Evolutionary conservation across 2,113 vertebrate species (phyloP).

Genomic region (Notothenia coriiceps): DNA sequence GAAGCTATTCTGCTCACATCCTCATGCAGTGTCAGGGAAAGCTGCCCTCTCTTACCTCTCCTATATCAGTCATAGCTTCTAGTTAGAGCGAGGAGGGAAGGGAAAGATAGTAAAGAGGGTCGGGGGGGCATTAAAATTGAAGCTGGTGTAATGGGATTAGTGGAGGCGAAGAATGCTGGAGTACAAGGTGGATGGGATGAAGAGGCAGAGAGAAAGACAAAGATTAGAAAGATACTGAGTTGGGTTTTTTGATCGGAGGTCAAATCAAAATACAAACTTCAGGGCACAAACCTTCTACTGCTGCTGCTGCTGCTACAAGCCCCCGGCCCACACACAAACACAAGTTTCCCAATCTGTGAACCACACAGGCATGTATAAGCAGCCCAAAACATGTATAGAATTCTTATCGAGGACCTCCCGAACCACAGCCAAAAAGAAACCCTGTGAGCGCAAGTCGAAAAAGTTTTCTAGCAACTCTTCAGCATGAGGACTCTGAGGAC

Average conservation of each 20-base stretch:
- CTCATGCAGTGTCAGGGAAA: conserved; percentile 78
- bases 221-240: conserved; percentile 27
- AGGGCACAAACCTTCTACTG: conserved; percentile 17
- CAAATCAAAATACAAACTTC: conserved; percentile 56
- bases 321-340: neutral
- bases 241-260: conserved; percentile 26
- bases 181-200: neutral
- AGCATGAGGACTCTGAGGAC: conserved; percentile 5
- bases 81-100: conserved; percentile 32
- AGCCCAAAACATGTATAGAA: conserved; percentile 33
- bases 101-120: conserved; percentile 16
- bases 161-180: conserved; percentile 1
- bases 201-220: conserved; percentile 19
- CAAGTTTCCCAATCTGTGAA: conserved; percentile 23
- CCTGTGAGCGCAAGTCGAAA: neutral
- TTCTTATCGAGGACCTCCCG: conserved; percentile 40
- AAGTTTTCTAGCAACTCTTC: conserved; percentile 12
- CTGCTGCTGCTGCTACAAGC: neutral
- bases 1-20: conserved; percentile 81
- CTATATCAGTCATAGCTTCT: conserved; percentile 56
- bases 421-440: neutral
- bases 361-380: conserved; percentile 24
- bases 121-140: conserved; percentile 37
- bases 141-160: conserved; percentile 43
- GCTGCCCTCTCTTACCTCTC: conserved; percentile 61